These are phyloP conservation scores for Rhopilema esculentum DNA, from an alignment of 30 jellyfish, hydroid and myxozoan species.

Conservation along the genomic window DNA sequence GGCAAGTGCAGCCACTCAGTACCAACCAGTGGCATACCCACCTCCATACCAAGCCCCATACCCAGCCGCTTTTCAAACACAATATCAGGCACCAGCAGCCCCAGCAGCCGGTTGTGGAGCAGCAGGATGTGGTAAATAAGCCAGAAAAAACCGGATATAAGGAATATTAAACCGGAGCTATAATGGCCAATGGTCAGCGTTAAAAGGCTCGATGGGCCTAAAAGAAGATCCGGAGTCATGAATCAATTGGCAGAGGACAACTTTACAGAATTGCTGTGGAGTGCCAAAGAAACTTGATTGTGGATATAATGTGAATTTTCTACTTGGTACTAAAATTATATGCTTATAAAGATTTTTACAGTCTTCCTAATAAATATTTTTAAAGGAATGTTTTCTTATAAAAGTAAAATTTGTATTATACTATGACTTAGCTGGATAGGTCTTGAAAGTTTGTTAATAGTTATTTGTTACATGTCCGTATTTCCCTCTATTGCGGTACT, in stretches of 20 bases:
- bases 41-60: slow-evolving; percentile 49
- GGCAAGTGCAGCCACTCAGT: slow-evolving; percentile 37
- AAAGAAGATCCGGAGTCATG: not conserved
- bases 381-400: too few relatives aligned
- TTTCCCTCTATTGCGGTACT: not conserved
- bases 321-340: not conserved
- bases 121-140: slow-evolving; percentile 62
- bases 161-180: not conserved
- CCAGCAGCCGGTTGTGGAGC: slow-evolving; percentile 56
- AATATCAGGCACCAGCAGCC: slow-evolving; percentile 73
- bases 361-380: not conserved
- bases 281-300: not conserved
- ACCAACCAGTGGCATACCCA: slow-evolving; percentile 56
- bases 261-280: not conserved
- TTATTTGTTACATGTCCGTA: not conserved
- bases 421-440: not conserved
- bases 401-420: not conserved
- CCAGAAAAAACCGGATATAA: not conserved
- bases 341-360: not conserved
- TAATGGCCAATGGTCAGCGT: not conserved
- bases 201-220: not conserved
- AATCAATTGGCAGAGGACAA: not conserved
- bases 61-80: slow-evolving; percentile 54
- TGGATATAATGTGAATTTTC: not conserved
- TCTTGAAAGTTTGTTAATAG: not conserved